Percentiles rank a stretch among this genome's conserved stretches.
Conservation (phyloP, 2,113 vertebrate genomes). For the Cettia cetti region DNA sequence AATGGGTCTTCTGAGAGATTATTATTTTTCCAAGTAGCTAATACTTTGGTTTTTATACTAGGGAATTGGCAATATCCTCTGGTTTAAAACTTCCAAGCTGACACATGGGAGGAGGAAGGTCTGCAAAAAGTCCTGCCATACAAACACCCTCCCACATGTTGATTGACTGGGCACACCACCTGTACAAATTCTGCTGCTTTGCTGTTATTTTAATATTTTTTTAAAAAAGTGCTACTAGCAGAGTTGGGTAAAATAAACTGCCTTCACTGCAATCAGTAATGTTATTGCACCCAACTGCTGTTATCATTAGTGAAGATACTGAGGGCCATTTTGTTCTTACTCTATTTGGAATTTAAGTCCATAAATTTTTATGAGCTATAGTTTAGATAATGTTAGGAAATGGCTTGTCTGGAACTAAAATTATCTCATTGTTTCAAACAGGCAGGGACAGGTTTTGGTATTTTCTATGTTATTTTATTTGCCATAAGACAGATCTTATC, state of each 20-base stretch:
- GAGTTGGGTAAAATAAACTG: not conserved
- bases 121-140: not conserved
- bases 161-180: not conserved
- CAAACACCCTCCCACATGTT: not conserved
- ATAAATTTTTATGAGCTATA: conserved; percentile 59
- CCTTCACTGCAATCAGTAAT: not conserved
- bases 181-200: not conserved
- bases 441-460: conserved; percentile 31
- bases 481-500: conserved; percentile 36
- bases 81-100: not conserved
- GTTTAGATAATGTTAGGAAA: conserved; percentile 62
- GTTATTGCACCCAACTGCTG: not conserved
- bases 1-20: not conserved
- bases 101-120: not conserved
- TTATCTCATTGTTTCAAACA: conserved; percentile 51
- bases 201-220: not conserved
- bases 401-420: conserved; percentile 52
- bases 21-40: not conserved
- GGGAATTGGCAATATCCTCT: not conserved
- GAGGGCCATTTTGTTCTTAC: not conserved
- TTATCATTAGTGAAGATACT: not conserved
- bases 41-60: not conserved
- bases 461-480: conserved; percentile 15
- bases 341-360: not conserved
- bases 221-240: not conserved